A percentile compares a stretch with the other conserved stretches of the same genome.
Evolutionary conservation across 2,113 vertebrate genomes (phyloP).

Genomic region (Thinocorus orbignyianus): DNA sequence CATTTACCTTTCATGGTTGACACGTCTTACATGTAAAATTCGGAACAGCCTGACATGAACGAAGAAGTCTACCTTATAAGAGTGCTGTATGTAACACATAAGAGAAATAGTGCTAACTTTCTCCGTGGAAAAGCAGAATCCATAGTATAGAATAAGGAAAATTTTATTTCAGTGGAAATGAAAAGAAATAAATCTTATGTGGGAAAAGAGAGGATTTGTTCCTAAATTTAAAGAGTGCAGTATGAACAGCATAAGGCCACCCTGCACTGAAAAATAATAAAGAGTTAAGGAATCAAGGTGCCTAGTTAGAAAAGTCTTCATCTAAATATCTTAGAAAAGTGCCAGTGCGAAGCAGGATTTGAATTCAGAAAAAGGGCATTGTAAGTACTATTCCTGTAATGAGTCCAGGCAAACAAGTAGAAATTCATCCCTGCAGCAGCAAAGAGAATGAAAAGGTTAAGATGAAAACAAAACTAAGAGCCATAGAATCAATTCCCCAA

Average conservation of each 20-base stretch:
- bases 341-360: background rate
- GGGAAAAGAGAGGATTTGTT: conserved; percentile 20
- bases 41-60: background rate
- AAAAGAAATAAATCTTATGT: conserved; percentile 24
- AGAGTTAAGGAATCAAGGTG: background rate
- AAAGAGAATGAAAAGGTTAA: background rate
- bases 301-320: background rate
- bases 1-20: conserved; percentile 35
- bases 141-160: background rate
- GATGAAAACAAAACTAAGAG: background rate
- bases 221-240: background rate
- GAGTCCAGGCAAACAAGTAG: background rate
- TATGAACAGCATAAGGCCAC: background rate
- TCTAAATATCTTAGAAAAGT: background rate
- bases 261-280: background rate
- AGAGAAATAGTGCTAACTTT: background rate
- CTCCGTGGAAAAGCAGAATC: conserved; percentile 12
- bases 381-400: background rate
- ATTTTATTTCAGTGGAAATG: conserved; percentile 14
- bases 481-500: background rate
- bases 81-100: background rate
- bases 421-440: background rate
- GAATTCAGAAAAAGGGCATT: background rate
- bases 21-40: background rate
- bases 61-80: background rate